Conservation (phyloP, 1,140 invertebrate genomes). For the Matsumurasca onukii region DNA sequence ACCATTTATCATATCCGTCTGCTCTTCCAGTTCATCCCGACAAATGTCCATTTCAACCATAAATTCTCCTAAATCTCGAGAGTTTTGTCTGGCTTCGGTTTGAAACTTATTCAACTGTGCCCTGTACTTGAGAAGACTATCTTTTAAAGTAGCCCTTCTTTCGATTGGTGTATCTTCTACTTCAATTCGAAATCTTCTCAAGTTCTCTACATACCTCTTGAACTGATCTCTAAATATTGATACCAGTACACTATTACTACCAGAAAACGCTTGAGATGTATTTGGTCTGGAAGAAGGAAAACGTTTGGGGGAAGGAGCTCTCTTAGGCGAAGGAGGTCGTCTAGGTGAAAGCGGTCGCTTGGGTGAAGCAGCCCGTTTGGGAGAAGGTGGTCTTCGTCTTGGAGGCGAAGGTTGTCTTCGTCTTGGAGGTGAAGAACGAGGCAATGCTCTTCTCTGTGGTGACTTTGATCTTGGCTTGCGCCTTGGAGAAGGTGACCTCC, state of each 20-base stretch:
- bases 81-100: not conserved
- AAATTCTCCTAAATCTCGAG: not conserved
- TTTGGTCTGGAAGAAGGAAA: not conserved
- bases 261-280: not conserved
- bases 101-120: conserved; percentile 4
- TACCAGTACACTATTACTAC: not conserved
- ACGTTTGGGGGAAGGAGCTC: not conserved
- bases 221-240: conserved; percentile 18
- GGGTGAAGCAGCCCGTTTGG: not conserved
- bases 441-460: not conserved
- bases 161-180: conserved; percentile 13
- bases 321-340: not conserved
- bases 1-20: not conserved
- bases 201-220: not conserved
- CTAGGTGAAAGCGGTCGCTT: not conserved
- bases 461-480: conserved; percentile 4
- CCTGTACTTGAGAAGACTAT: not conserved
- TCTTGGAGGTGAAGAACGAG: not conserved
- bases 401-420: not conserved
- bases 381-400: not conserved
- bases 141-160: not conserved
- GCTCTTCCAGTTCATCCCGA: not conserved
- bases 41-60: not conserved
- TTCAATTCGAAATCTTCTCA: conserved; percentile 11
- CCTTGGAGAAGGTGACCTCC: conserved; percentile 15